Conservation (phyloP, 2,113 vertebrate genomes). For the Aleadryas rufinucha region DNA sequence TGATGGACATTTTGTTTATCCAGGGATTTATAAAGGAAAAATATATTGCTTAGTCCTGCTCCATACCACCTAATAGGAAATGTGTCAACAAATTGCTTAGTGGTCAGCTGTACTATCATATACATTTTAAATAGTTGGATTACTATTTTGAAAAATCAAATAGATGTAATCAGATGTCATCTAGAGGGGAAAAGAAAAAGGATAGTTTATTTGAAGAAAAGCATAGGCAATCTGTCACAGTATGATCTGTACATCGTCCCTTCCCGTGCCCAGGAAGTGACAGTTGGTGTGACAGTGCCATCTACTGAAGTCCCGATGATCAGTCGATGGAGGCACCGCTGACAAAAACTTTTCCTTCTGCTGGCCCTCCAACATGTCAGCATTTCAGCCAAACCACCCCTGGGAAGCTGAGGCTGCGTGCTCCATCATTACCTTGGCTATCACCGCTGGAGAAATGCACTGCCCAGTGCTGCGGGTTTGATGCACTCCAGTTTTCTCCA, state of each 20-base stretch:
- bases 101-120: background rate
- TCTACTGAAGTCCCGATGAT: background rate
- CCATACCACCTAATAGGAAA: background rate
- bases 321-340: background rate
- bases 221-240: background rate
- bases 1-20: background rate
- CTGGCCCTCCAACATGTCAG: background rate
- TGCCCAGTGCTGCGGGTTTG: background rate
- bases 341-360: background rate
- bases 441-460: background rate
- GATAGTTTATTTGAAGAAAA: background rate
- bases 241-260: accelerated
- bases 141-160: background rate
- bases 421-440: background rate
- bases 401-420: background rate
- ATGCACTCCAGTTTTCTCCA: accelerated
- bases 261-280: background rate
- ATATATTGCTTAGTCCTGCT: background rate
- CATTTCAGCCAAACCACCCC: background rate
- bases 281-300: slow-evolving; percentile 17
- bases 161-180: background rate
- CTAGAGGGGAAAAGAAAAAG: accelerated
- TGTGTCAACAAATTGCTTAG: background rate
- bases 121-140: background rate
- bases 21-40: background rate